Evolutionary conservation across 37 sponge, comb jelly and placozoan genomes (phyloP), one percentile per base, ranked within the genome.

Genomic region (Diacarnus erythraeanus): DNA sequence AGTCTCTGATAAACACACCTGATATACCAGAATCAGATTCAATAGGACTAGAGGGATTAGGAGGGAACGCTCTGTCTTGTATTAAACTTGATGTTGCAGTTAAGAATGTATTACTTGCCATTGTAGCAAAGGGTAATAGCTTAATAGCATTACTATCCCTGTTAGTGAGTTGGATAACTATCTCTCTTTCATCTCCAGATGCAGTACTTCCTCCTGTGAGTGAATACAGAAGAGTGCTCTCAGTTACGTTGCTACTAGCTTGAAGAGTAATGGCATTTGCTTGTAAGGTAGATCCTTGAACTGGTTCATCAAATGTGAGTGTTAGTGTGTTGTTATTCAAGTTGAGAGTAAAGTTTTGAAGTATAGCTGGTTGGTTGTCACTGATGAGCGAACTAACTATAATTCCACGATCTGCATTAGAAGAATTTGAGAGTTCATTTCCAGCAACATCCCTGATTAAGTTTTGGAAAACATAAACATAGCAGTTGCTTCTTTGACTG

Each of bases 241-340:
- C 42, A 20, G 86, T 87, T 27, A 71, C 74, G 80, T 93, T 93
- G n/a, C n/a, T n/a, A 42, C 54, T 68, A 39, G 81, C 85, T 65
- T 92, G 93, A 20, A 96, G 38, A 36, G 89, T 90, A 57, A 96
- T 84, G 39, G 84, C 94, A 31, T 77, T 78, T 37, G 86, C 67
- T 40, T 80, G 84, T 37, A 96, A 65, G 25, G 94, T 81, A 21
- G 70, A 66, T 12, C 91, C 86, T 79, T 78, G 58, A 10, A 96
- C 88, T 27, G 92, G 92, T 57, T 96, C 93, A 84, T 87, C 72
- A 59, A 96, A 96, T 4, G 87, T 83, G 4, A 96, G 80, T 18
- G 67, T 74, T 0, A 96, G 83, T 15, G 27, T 41, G 42, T 77
- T 71, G 21, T 61, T 43, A 60, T 86, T 78, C 77, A 96, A 29